Evolutionary conservation across 2,797 vertebrate genomes (phyloP).

Genomic region (Tapirus indicus): DNA sequence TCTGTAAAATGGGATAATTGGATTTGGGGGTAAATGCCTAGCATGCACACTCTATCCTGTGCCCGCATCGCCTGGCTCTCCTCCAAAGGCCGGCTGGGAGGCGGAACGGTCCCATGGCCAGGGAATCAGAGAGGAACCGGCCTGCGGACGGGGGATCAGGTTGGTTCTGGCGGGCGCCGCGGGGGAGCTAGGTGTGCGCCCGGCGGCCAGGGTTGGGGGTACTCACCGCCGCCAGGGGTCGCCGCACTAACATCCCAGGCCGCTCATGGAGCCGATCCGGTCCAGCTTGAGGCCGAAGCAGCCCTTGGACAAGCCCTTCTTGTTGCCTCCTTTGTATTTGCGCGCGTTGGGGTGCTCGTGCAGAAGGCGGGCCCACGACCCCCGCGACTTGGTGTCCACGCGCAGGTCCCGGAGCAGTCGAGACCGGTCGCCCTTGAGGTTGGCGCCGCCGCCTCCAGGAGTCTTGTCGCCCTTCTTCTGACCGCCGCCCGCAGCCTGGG

Average conservation of each 20-base stretch:
- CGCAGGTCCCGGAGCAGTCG: conserved; percentile 84
- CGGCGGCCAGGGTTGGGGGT: background rate
- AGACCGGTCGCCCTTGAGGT: conserved; percentile 77
- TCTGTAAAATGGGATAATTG: conserved; percentile 47
- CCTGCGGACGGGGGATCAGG: background rate
- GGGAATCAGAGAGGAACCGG: background rate
- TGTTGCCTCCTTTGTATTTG: conserved; percentile 91
- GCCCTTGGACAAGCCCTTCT: conserved; percentile 94
- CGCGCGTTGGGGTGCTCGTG: conserved; percentile 91
- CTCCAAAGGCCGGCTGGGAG: background rate
- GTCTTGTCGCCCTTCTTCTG: conserved; percentile 79
- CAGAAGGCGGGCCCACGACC: conserved; percentile 92
- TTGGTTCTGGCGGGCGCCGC: background rate
- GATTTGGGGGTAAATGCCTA: background rate
- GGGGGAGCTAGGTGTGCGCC: background rate
- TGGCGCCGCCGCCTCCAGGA: conserved; percentile 68
- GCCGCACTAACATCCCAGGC: conserved; percentile 95
- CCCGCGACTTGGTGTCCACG: conserved; percentile 90
- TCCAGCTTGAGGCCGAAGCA: conserved; percentile 99
- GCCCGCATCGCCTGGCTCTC: background rate
- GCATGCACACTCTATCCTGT: background rate
- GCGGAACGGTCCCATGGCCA: background rate
- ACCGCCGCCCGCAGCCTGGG: conserved; percentile 68
- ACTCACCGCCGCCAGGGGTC: conserved; percentile 91
- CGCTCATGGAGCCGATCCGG: conserved; percentile 97